Evolutionary conservation across 2,888 invertebrate genomes (phyloP).

Genomic region (Sympetrum striolatum): DNA sequence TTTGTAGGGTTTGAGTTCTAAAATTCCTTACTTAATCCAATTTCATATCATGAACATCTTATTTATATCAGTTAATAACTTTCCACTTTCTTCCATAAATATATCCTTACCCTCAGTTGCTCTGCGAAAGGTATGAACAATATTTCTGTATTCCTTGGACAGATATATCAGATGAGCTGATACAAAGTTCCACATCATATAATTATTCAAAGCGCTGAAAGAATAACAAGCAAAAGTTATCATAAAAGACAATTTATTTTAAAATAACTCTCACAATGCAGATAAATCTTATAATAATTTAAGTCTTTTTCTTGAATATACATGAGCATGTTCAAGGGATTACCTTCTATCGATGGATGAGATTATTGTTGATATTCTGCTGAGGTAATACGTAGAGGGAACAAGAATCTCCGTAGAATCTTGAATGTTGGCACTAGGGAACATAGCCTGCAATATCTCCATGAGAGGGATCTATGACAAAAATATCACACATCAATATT

Average conservation of each 20-base stretch:
- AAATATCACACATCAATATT: neutral
- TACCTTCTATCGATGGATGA: constrained; percentile 60
- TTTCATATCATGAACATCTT: too few species aligned
- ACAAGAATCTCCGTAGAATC: constrained; percentile 64
- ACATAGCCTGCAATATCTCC: constrained; percentile 62
- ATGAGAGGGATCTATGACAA: constrained; percentile 59
- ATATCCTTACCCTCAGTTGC: constrained; percentile 51
- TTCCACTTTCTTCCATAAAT: too few species aligned
- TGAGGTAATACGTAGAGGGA: constrained; percentile 62
- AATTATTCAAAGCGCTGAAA: constrained; percentile 65
- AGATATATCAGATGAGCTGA: constrained; percentile 64
- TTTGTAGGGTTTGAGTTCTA: too few species aligned
- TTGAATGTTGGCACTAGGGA: constrained; percentile 60
- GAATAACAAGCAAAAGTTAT: neutral
- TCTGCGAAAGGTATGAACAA: constrained; percentile 52
- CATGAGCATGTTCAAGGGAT: neutral
- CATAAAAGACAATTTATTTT: too few species aligned
- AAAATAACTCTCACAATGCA: constrained; percentile 46
- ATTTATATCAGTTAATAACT: too few species aligned
- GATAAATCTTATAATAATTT: constrained; percentile 47
- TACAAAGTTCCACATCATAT: constrained; percentile 67
- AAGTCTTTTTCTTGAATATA: neutral
- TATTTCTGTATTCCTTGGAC: constrained; percentile 58
- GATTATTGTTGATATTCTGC: constrained; percentile 62
- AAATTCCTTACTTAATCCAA: too few species aligned